phyloP scores from a whole-genome alignment of 2,888 invertebrate genomes.

The Drosophila eohydei region DNA sequence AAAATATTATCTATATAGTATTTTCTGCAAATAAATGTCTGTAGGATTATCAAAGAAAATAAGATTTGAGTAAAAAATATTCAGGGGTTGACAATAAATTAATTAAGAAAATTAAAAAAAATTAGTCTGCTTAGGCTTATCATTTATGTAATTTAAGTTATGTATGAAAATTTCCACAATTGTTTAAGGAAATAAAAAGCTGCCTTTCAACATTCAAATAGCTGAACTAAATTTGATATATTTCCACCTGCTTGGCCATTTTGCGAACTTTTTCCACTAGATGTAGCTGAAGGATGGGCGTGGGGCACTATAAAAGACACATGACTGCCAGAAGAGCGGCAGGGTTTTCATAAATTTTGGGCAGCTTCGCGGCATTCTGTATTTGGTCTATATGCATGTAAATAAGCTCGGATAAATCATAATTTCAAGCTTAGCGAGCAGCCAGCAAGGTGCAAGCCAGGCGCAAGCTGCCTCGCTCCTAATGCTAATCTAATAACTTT shows the following conservation, averaged over 20 bases:
- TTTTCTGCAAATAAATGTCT: not conserved
- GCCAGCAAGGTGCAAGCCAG: conserved; percentile 7
- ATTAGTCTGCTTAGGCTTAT: too few species aligned
- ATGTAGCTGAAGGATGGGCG: not conserved
- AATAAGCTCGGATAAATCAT: conserved; percentile 74
- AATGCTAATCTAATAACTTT: conserved; percentile 82
- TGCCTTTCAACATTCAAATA: too few species aligned
- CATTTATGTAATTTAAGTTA: not conserved
- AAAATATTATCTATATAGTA: not conserved
- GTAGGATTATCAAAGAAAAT: not conserved
- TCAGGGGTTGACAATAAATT: too few species aligned
- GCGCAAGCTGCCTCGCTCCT: conserved; percentile 40
- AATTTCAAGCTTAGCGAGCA: conserved; percentile 68
- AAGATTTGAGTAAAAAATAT: not conserved
- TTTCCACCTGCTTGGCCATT: conserved; percentile 21
- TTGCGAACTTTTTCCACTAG: conserved; percentile 7
- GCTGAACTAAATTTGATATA: not conserved
- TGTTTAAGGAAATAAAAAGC: conserved; percentile 30
- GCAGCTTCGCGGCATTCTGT: conserved; percentile 43
- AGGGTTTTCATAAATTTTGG: conserved; percentile 64
- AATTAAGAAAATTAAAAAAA: not conserved
- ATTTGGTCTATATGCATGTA: conserved; percentile 72
- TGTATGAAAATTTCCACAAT: conserved; percentile 68
- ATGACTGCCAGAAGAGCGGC: conserved; percentile 53
- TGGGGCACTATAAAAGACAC: conserved; percentile 69